Conservation (phyloP, 2,113 vertebrate genomes). For the Aldabrachelys gigantea region DNA sequence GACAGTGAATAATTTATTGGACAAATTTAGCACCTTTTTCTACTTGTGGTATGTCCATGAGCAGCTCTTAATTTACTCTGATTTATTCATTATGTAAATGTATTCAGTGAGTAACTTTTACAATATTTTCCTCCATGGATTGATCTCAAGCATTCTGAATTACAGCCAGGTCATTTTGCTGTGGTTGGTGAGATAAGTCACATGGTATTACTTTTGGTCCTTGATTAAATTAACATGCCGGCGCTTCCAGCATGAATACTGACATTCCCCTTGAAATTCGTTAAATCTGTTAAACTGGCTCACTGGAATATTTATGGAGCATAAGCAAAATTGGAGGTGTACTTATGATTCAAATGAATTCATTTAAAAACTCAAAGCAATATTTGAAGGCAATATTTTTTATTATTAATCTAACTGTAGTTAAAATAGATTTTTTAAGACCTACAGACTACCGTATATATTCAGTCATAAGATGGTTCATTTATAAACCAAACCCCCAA, state of each 20-base stretch:
- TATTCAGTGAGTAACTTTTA: neutral
- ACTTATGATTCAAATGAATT: neutral
- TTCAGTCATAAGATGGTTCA: too few species aligned
- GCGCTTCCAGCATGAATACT: neutral
- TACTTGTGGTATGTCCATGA: neutral
- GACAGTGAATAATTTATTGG: neutral
- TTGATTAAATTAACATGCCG: neutral
- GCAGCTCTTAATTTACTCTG: neutral
- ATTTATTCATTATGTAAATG: neutral
- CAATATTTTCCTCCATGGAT: rapidly evolving
- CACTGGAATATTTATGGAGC: neutral
- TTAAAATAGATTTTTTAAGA: neutral
- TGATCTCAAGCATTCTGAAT: neutral
- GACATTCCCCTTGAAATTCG: neutral
- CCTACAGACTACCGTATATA: neutral
- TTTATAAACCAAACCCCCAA: too few species aligned
- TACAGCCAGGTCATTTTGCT: neutral
- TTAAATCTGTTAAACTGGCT: neutral
- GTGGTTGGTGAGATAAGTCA: neutral
- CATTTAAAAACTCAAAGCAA: neutral
- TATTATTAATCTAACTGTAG: neutral
- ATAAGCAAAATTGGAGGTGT: rapidly evolving
- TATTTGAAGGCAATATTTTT: neutral
- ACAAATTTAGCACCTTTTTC: neutral
- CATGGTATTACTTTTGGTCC: rapidly evolving